Evolutionary conservation across 2,797 vertebrate species (phyloP), one percentile per base, ranked within the genome.

Genomic region (Chloroceryle amazona): DNA sequence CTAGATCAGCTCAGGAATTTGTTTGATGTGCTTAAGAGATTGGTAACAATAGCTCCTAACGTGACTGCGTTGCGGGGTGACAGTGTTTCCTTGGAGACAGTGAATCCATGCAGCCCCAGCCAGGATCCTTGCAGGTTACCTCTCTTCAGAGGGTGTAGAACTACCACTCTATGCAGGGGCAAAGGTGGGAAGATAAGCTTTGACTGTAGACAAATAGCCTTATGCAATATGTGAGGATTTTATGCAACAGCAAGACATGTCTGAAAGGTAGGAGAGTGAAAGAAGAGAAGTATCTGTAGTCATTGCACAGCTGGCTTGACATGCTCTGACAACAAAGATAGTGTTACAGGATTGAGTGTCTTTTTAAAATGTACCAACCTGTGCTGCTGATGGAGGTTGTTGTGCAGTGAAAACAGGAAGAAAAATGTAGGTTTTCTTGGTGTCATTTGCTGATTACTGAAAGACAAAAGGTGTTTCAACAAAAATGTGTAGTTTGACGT

Each of bases 261-360:
- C 98, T 61, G 98, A 99, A 98, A 99, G 99, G 99, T 99, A 98
- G 97, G 98, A 97, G 94, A 74, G 94, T 25, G 82, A 95, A 95
- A 97, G 81, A 63, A 61, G 90, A 91, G 94, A 95, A 78, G 79
- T 60, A 88, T 62, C 60, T 70, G 93, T 95, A 80, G 73, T 83
- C 93, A 82, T 94, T 94, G 87, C 74, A 85, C 83, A 81, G 91
- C 71, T 91, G 86, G 70, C 93, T 95, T 61, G 90, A 86, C 91
- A 84, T 65, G 88, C 78, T 93, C 94, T 96, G 97, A 96, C 88
- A 97, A 89, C 46, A 52, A 46, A 96, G 97, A 94, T 97, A 93
- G 73, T 87, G 81, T 98, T 98, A 96, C 96, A 92, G 96, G 96
- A 89, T 96, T 96, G 93, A 92, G 89, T 98, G 61, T 96, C 97